These are phyloP conservation scores for Theristicus caerulescens DNA, from an alignment of 2,113 vertebrate genomes.

Conservation along the genomic window DNA sequence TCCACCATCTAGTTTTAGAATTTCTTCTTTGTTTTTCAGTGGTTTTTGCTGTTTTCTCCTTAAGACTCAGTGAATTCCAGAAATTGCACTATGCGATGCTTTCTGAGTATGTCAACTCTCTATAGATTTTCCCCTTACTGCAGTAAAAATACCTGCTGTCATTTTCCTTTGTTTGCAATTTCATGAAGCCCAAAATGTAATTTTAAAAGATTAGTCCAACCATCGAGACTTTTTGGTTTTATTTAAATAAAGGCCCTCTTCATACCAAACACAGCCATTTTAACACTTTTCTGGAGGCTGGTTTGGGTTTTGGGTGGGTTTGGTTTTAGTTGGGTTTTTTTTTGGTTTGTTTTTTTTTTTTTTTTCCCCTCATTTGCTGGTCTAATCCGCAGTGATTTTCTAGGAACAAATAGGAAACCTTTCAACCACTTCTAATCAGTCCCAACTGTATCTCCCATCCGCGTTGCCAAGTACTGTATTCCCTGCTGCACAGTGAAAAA, in stretches of 20 bases:
- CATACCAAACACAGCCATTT: background rate
- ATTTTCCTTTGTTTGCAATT: background rate
- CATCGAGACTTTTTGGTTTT: background rate
- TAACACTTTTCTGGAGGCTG: background rate
- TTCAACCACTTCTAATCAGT: conserved; percentile 24
- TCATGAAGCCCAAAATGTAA: background rate
- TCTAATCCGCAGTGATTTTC: background rate
- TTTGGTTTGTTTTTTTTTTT: too few species aligned
- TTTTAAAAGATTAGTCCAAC: background rate
- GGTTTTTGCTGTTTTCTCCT: background rate
- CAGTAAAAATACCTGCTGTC: background rate
- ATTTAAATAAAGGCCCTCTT: background rate
- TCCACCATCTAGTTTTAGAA: background rate
- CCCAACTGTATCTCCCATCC: background rate
- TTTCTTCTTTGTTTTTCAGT: background rate
- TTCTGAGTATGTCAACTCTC: background rate
- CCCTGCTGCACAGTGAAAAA: background rate
- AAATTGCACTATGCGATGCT: background rate
- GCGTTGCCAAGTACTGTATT: background rate
- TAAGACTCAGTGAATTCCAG: background rate
- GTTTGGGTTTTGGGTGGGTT: background rate
- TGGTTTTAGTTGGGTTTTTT: background rate
- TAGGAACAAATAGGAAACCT: conserved; percentile 20
- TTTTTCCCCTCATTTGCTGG: background rate
- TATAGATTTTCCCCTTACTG: background rate